phyloP scores from a whole-genome alignment of 2,888 invertebrate genomes.

The Limnephilus rhombicus region DNA sequence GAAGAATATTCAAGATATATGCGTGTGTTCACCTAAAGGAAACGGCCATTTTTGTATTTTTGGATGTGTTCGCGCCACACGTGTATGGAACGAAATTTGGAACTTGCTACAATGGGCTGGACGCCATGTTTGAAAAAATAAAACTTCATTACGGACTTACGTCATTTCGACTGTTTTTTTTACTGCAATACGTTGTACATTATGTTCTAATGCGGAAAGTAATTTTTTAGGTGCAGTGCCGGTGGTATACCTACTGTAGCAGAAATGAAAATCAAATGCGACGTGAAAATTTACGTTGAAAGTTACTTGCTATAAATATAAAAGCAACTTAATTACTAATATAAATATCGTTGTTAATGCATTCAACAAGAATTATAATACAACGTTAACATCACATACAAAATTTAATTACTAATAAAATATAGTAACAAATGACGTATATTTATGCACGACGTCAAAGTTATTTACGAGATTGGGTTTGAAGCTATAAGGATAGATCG shows the following conservation, averaged over 20 bases:
- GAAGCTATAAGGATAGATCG: neutral
- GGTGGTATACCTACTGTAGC: too few species aligned
- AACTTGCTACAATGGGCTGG: neutral
- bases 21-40: slow-evolving; percentile 41
- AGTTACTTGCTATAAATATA: too few species aligned
- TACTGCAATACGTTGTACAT: neutral
- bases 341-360: too few species aligned
- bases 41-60: slow-evolving; percentile 49
- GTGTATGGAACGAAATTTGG: slow-evolving; percentile 22
- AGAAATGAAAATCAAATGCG: too few species aligned
- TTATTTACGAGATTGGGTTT: neutral
- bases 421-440: neutral
- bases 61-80: slow-evolving; percentile 51
- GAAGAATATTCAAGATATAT: slow-evolving; percentile 55
- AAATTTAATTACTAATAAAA: neutral
- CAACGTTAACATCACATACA: too few species aligned
- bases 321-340: too few species aligned
- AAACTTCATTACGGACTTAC: too few species aligned
- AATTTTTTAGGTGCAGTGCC: neutral
- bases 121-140: too few species aligned
- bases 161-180: too few species aligned
- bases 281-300: too few species aligned
- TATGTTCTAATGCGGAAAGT: neutral
- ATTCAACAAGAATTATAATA: too few species aligned
- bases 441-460: neutral